Percentiles rank a stretch among this genome's conserved stretches.
phyloP scores from a whole-genome alignment of 1,140 invertebrate genomes.

The Brachionus asplanchnoidis region DNA sequence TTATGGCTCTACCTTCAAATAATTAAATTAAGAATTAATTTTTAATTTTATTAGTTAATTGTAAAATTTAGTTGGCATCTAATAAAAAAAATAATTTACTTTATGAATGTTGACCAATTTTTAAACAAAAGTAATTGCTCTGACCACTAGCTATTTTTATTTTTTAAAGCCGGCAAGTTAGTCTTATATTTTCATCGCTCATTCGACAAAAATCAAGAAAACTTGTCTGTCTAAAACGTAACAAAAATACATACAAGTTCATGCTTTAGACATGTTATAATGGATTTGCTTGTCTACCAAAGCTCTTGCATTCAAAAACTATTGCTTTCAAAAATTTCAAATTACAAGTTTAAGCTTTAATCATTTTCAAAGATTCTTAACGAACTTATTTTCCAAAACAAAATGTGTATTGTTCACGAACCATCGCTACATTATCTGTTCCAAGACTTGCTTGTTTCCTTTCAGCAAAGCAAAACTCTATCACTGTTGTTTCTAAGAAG shows the following conservation, averaged over 20 bases:
- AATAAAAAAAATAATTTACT: background rate
- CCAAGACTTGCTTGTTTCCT: conserved; percentile 3
- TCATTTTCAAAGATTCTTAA: background rate
- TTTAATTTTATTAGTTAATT: too few relatives aligned
- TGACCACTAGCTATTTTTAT: background rate
- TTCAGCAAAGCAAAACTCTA: background rate
- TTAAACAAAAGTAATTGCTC: background rate
- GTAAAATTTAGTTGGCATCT: background rate
- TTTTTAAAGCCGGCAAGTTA: background rate
- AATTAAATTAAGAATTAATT: too few relatives aligned
- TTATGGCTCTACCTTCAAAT: too few relatives aligned
- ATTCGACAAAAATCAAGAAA: background rate
- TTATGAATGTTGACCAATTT: background rate
- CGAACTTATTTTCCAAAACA: background rate
- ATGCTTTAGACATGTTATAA: background rate
- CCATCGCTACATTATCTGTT: conserved; percentile 14
- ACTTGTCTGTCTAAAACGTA: background rate
- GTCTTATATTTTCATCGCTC: background rate
- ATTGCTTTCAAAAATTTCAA: background rate
- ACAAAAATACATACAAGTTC: background rate
- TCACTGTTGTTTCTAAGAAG: conserved; percentile 7
- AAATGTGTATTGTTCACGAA: conserved; percentile 39
- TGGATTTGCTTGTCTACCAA: background rate
- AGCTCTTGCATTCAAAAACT: background rate
- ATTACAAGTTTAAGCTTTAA: conserved; percentile 8